Percentiles rank a stretch among this genome's conserved stretches.
These are phyloP conservation scores for Gari tellinella DNA, from an alignment of 2,888 invertebrate genomes.

Conservation along the genomic window DNA sequence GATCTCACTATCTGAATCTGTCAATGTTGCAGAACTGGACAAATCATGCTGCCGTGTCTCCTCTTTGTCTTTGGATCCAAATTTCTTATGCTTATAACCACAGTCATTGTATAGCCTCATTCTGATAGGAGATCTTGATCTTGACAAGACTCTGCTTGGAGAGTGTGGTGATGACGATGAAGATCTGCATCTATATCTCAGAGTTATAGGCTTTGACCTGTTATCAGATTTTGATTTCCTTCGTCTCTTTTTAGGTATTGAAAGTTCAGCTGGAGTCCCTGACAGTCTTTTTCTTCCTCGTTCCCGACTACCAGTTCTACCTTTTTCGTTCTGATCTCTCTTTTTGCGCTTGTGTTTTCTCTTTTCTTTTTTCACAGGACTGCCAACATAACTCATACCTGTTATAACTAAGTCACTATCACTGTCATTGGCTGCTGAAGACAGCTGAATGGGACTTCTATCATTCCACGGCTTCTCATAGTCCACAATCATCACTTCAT, in stretches of 20 bases:
- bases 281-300: slow-evolving; percentile 2
- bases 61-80: slow-evolving; percentile 10
- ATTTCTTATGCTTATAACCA: slow-evolving; percentile 49
- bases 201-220: slow-evolving; percentile 7
- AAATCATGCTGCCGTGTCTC: background rate
- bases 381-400: slow-evolving; percentile 31
- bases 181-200: too few species aligned
- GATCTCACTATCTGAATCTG: slow-evolving; percentile 35
- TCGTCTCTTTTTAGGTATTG: background rate
- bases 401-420: slow-evolving; percentile 53
- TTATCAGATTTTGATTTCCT: slow-evolving; percentile 10
- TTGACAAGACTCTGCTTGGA: slow-evolving; percentile 30
- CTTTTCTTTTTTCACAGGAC: slow-evolving; percentile 37
- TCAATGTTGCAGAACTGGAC: slow-evolving; percentile 20
- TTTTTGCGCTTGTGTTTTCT: slow-evolving; percentile 42
- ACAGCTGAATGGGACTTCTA: slow-evolving; percentile 86
- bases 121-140: slow-evolving; percentile 35
- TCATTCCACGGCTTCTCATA: slow-evolving; percentile 89
- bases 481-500: slow-evolving; percentile 86
- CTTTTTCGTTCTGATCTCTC: slow-evolving; percentile 23
- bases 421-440: slow-evolving; percentile 72
- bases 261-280: background rate
- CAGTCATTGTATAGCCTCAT: slow-evolving; percentile 13
- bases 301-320: slow-evolving; percentile 10
- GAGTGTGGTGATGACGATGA: too few species aligned